Base-by-base conservation (phyloP, 2,888 invertebrate genomes). In the Campaea margaritaria region DNA sequence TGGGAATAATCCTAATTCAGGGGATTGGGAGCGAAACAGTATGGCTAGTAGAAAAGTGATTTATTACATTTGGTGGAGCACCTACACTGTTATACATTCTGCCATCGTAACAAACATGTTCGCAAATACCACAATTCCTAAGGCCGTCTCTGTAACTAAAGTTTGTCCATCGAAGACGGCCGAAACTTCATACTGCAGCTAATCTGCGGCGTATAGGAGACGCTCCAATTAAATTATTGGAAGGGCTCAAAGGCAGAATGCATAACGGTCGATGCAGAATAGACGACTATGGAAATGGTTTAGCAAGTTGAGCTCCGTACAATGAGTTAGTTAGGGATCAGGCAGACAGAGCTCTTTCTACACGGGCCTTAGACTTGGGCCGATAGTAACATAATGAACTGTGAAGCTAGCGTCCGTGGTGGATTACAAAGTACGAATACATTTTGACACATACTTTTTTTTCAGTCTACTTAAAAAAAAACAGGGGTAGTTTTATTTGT, bases 151-250 rank as follows among this genome's bases (percentile, higher is more conserved):
- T 58, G 62, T 15, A 34, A 5, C n/a, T 75, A 76, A 88, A 89
- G 81, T 87, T 86, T 78, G 79, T 78, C 73, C 70, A 80, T 77
- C 73, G 81, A 79, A 83, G 75, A 67, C 67, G 70, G 58, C 73
- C 72, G 21, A 79, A 87, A 85, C 82, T 86, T 81, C 73, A 73
- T 46, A 54, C 54, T 59, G 48, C 53, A 53, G 34, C 41, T 54
- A 54, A 54, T 54, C 54, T 54, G 54, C 7, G 21, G 53, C 41
- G 72, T 69, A 74, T 71, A 73, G 75, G 73, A 79, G 84, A 82
- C 78, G 83, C 75, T 80, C 76, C 87, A 87, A 91, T 91, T 87
- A 84, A 88, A 87, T 91, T 90, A 90, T 83, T 79, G 84, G 81
- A 76, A 73, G 84, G 84, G 81, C 76, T 88, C 89, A 88, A 89